These are phyloP conservation scores for Ferdinandea cuprea DNA, from an alignment of 2,888 invertebrate species.

Conservation along the genomic window DNA sequence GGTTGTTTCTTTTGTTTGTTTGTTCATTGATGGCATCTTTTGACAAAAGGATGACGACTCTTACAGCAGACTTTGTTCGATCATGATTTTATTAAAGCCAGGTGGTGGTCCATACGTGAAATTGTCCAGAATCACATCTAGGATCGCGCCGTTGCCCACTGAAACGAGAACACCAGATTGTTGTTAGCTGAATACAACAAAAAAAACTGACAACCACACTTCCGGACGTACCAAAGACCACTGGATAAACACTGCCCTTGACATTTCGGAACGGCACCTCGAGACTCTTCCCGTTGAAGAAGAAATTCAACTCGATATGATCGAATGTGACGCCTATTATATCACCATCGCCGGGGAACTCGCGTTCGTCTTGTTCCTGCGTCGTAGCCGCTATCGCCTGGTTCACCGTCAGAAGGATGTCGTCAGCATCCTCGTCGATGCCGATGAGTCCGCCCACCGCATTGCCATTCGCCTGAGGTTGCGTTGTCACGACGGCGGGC, in stretches of 20 bases:
- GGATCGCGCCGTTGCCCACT: constrained; percentile 98
- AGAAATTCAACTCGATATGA: constrained; percentile 97
- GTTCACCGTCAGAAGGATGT: constrained; percentile 77
- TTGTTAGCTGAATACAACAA: background rate
- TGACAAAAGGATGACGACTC: constrained; percentile 67
- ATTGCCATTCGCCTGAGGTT: constrained; percentile 62
- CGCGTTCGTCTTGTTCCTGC: constrained; percentile 75
- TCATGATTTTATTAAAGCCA: constrained; percentile 97
- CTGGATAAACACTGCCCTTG: constrained; percentile 95
- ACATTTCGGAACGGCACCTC: constrained; percentile 94
- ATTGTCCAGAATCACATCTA: constrained; percentile 96
- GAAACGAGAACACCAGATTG: constrained; percentile 81
- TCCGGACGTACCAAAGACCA: constrained; percentile 91
- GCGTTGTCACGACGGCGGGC: constrained; percentile 77
- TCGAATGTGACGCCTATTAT: constrained; percentile 97
- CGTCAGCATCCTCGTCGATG: constrained; percentile 83
- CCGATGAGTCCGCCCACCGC: constrained; percentile 78
- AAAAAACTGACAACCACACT: no score
- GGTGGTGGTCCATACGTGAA: constrained; percentile 92
- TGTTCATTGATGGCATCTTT: constrained; percentile 42
- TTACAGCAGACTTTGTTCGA: constrained; percentile 98
- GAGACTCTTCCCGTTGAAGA: constrained; percentile 94
- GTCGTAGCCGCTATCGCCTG: constrained; percentile 76
- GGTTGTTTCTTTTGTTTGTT: background rate
- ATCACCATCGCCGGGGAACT: constrained; percentile 94